Base-by-base conservation (phyloP, 2,797 vertebrate genomes). In the Acrossocheilus wenchowensis region DNA sequence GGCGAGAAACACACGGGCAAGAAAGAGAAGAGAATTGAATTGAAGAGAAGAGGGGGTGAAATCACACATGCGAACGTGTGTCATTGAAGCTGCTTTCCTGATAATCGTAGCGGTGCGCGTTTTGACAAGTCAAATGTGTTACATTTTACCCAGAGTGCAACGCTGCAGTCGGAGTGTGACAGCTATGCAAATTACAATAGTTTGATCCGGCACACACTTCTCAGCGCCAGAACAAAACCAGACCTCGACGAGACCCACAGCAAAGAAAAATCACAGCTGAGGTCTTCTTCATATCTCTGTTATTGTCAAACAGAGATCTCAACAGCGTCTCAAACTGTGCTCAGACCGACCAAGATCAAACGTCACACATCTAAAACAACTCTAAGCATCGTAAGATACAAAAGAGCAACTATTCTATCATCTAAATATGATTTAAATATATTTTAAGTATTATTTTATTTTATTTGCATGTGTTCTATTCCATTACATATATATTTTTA, bases 81-180 rank as follows among this genome's bases (percentile, higher is more conserved):
- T 89, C 88, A 87, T 78, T 84, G 86, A 88, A 78, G 45, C 36
- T 30, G 60, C n/a, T 52, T 78, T 72, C 52, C 84, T 85, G 88
- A 78, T 87, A 83, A 89, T 81, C 36, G 77, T 78, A 85, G 86
- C 78, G 83, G 86, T 71, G 87, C 83, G 60, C 85, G 86, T 78
- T 87, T 89, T 89, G 85, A 87, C 85, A 87, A 90, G 86, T 90
- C 83, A 90, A 66, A 90, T 52, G 86, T 90, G 89, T 90, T 87
- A 86, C 80, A 87, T 87, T 81, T 78, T 87, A 88, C 83, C 83
- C 87, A 82, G 78, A 81, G 86, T 87, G 78, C 81, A 80, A 82
- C 60, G 50, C 85, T 86, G 48, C 74, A 80, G 54, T 21, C 64
- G 41, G 74, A 52, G 66, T 78, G 75, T 79, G 87, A 82, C 57